A percentile compares a stretch with the other conserved stretches of the same genome.
These are phyloP conservation scores for Chamaea fasciata DNA, from an alignment of 2,113 vertebrate genomes.

Conservation along the genomic window DNA sequence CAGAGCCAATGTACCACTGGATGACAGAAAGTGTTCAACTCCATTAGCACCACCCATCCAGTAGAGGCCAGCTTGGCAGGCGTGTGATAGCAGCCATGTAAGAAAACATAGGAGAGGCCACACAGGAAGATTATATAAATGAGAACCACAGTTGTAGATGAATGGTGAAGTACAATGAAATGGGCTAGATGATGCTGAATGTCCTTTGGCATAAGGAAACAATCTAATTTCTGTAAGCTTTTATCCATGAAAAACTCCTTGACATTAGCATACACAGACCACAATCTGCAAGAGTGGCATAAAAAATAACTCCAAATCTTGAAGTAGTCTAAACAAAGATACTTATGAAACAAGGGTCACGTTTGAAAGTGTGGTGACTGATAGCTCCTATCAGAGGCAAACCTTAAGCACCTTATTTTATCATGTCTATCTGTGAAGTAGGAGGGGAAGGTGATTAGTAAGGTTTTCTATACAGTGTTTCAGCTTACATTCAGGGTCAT, in stretches of 20 bases:
- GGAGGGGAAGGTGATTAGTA: background rate
- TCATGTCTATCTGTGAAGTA: background rate
- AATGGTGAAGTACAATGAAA: constrained; percentile 29
- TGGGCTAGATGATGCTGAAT: background rate
- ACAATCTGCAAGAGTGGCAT: background rate
- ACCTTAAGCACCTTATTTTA: background rate
- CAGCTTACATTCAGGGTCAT: background rate
- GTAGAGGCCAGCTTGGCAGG: background rate
- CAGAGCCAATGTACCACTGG: background rate
- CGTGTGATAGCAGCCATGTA: constrained; percentile 2
- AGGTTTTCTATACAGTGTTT: background rate
- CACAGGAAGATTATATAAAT: constrained; percentile 35
- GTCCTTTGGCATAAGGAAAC: constrained; percentile 33
- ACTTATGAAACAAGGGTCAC: background rate
- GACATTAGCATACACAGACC: background rate
- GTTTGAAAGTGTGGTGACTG: background rate
- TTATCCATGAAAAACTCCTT: constrained; percentile 18
- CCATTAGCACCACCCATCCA: background rate
- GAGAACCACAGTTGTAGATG: background rate
- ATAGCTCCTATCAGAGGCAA: background rate
- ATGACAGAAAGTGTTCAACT: background rate
- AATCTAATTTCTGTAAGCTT: constrained; percentile 30
- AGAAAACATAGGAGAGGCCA: constrained; percentile 20
- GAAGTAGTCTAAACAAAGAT: background rate
- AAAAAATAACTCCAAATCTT: background rate